Evolutionary conservation across 2,888 invertebrate genomes (phyloP), one percentile per base, ranked within the genome.

Genomic region (Pinctada fucata): DNA sequence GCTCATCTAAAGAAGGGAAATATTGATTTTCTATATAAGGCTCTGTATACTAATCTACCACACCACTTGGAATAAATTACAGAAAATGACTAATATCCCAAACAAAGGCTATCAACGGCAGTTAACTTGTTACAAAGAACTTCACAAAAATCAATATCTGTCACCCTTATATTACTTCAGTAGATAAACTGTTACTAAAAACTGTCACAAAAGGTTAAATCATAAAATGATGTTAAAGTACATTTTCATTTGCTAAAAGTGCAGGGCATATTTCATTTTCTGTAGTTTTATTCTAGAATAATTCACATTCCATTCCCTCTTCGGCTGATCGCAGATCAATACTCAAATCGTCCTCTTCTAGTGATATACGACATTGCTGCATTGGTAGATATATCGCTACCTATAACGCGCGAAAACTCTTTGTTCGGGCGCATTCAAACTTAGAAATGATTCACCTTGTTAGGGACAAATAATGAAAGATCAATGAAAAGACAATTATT

Each of bases 361-460:
- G n/a, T n/a, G n/a, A n/a, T n/a, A n/a, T n/a, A n/a, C n/a, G n/a
- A n/a, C n/a, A 68, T 45, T 5, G 31, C 68, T 3, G 58, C 58
- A 8, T 52, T 52, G 10, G 45, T 68, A 68, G 68, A 68, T 68
- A 68, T 45, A 10, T 31, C 3, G 10, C 10, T 31, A 31, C 45
- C n/a, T 49, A 64, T 66, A 65, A 74, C 74, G 74, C 74, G 74
- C 74, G 74, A 74, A 74, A 74, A 65, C 74, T 64, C 74, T 74
- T 74, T 74, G 74, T 74, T 68, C 58, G 58, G 10, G 10, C n/a
- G n/a, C 6, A 45, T 68, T 68, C 4, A 68, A 68, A 45, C 45
- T 5, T 68, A 31, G 4, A 45, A 47, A 31, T 68, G 8, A 31
- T 45, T 68, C 47, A 45, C 47, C 4, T 45, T 45, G 31, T 6